A percentile compares a stretch with the other conserved stretches of the same genome.
phyloP scores from a whole-genome alignment of 92 coral and sea anemone genomes.

The Porites rus region DNA sequence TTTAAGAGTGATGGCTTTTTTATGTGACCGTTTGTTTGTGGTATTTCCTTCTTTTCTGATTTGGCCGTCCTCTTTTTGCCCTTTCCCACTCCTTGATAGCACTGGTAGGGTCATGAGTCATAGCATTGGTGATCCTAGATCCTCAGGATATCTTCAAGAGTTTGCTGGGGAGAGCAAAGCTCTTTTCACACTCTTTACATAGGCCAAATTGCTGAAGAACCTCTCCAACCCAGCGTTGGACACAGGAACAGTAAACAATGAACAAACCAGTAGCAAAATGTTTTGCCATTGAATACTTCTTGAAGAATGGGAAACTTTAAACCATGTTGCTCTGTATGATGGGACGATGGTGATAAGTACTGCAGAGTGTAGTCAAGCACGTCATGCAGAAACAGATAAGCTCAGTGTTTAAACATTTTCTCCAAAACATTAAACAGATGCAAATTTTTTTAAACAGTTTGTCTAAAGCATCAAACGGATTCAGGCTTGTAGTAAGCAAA shows the following conservation, averaged over 20 bases:
- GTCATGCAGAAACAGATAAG: conserved; percentile 33
- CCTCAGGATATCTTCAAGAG: conserved; percentile 42
- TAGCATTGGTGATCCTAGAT: conserved; percentile 42
- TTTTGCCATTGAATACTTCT: conserved; percentile 50
- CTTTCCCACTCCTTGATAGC: conserved; percentile 36
- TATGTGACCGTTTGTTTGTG: background rate
- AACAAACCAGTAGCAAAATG: conserved; percentile 40
- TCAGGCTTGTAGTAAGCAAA: no score
- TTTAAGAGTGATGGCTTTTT: no score
- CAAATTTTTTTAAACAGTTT: no score
- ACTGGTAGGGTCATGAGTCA: conserved; percentile 42
- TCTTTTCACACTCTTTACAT: conserved; percentile 41
- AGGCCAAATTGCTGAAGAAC: conserved; percentile 33
- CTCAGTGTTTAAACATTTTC: no score
- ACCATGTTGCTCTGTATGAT: conserved; percentile 45
- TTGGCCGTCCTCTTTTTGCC: conserved; percentile 37
- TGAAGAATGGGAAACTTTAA: conserved; percentile 46
- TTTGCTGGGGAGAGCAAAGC: conserved; percentile 37
- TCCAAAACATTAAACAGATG: no score
- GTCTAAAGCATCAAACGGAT: no score
- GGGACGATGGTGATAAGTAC: conserved; percentile 35
- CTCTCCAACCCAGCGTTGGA: conserved; percentile 51
- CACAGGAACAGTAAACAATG: conserved; percentile 50
- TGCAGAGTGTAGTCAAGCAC: conserved; percentile 53
- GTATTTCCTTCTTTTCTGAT: conserved; percentile 31